phyloP scores from a whole-genome alignment of 2,113 vertebrate genomes.

The Apistogramma diplotaenia region DNA sequence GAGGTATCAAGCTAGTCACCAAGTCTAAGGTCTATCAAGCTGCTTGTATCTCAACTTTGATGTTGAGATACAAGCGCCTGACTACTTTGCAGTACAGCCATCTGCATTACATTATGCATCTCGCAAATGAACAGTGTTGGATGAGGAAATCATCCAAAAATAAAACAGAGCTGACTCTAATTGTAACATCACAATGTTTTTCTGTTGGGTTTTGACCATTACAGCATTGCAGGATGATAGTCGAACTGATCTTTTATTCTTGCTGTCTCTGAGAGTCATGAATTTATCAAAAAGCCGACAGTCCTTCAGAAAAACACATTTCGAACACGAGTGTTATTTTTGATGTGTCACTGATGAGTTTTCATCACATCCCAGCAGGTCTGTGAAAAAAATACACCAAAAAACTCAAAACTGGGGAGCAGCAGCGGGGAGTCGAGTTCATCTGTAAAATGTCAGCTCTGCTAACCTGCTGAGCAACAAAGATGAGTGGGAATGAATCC shows the following conservation, averaged over 20 bases:
- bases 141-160: background rate
- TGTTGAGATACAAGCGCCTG: no score
- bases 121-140: no score
- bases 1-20: no score
- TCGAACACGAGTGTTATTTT: background rate
- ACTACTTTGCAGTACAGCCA: no score
- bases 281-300: background rate
- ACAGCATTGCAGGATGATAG: background rate
- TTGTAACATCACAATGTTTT: background rate
- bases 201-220: background rate
- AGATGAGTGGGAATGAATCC: background rate
- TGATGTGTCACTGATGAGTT: background rate
- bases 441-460: background rate
- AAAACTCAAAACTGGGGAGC: background rate
- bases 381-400: background rate
- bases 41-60: no score
- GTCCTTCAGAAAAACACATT: background rate
- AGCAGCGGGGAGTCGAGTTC: background rate
- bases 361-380: background rate
- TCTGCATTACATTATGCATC: no score
- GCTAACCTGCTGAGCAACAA: conserved; percentile 1
- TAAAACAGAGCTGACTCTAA: background rate
- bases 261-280: background rate
- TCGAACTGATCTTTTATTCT: background rate
- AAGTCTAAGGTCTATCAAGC: no score